Conservation (phyloP, 2,797 vertebrate genomes). For the Sebastes melanostomus region DNA sequence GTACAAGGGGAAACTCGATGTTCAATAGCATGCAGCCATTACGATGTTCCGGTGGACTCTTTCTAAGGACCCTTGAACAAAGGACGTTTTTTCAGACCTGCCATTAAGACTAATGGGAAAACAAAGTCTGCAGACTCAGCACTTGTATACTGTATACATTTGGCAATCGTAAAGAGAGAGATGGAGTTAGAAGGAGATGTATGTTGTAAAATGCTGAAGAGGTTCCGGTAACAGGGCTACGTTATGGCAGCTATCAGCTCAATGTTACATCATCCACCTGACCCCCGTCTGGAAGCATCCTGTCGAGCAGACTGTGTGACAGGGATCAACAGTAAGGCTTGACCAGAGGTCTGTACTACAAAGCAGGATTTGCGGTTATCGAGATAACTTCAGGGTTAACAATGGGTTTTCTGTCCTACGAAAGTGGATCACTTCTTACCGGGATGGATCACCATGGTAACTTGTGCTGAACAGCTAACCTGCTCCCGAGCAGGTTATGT, state of each 20-base stretch:
- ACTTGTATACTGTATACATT: not conserved
- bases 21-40: conserved; percentile 29
- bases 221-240: conserved; percentile 22
- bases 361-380: too few species aligned
- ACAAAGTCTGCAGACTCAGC: conserved; percentile 50
- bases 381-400: too few species aligned
- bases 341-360: too few species aligned
- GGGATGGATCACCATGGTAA: too few species aligned
- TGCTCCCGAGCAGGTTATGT: too few species aligned
- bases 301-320: conserved; percentile 6
- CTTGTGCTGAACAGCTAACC: too few species aligned
- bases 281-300: conserved; percentile 30
- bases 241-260: conserved; percentile 31
- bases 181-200: not conserved
- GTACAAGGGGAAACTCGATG: conserved; percentile 24
- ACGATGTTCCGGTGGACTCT: conserved; percentile 17
- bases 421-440: too few species aligned
- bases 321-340: too few species aligned
- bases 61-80: conserved; percentile 12
- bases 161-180: not conserved
- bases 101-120: conserved; percentile 59
- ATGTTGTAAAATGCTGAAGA: conserved; percentile 17
- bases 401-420: too few species aligned
- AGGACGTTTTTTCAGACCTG: conserved; percentile 8
- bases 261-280: conserved; percentile 52